Percentiles rank a stretch among this genome's conserved stretches.
phyloP scores from a whole-genome alignment of 2,888 invertebrate genomes.

The Dynastes grantii region DNA sequence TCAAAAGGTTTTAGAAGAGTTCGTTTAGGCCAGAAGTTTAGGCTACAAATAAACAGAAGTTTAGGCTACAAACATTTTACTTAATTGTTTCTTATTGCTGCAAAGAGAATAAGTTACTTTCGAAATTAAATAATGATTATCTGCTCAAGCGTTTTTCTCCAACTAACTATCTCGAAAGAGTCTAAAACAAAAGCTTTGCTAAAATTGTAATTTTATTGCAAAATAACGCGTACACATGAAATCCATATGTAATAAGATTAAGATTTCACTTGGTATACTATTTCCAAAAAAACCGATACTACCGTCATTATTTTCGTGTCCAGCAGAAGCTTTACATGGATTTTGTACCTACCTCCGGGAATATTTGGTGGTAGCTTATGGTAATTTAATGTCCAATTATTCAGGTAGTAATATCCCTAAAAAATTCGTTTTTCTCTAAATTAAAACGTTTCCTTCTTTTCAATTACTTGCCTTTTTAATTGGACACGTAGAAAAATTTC shows the following conservation, averaged over 20 bases:
- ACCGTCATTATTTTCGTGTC: background rate
- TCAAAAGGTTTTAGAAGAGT: too few relatives aligned
- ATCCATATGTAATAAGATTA: background rate
- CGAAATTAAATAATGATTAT: too few relatives aligned
- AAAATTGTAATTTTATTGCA: too few relatives aligned
- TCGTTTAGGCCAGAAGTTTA: too few relatives aligned
- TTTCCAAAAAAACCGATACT: background rate
- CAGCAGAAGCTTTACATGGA: background rate
- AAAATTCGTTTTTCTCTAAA: background rate
- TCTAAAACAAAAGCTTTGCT: too few relatives aligned
- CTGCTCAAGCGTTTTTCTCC: too few relatives aligned
- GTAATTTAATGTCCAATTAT: background rate
- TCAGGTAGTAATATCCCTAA: slow-evolving; percentile 9
- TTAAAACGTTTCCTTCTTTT: background rate
- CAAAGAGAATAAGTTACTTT: too few relatives aligned
- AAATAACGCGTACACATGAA: too few relatives aligned
- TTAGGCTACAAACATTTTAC: too few relatives aligned
- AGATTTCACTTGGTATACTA: slow-evolving; percentile 14
- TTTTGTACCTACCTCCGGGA: slow-evolving; percentile 2
- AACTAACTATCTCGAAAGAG: too few relatives aligned
- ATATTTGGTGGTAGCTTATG: background rate
- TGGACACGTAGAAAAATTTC: background rate
- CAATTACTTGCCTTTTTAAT: slow-evolving; percentile 10
- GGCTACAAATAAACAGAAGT: too few relatives aligned
- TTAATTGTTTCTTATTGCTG: too few relatives aligned